phyloP scores from a whole-genome alignment of 37 sponge, comb jelly and placozoan species.

The Amphimedon queenslandica region DNA sequence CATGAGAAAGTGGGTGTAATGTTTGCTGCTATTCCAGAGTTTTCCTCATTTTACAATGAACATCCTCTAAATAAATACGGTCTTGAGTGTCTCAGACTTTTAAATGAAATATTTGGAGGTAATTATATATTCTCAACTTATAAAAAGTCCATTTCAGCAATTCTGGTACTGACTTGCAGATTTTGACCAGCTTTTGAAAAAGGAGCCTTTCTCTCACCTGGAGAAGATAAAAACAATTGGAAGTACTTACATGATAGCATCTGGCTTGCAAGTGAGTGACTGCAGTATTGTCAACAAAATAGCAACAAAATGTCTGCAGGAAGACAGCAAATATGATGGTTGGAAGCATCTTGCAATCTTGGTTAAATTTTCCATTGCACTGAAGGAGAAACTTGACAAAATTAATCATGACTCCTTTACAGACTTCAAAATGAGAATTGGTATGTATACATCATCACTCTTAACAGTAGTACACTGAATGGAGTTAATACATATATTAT shows the following conservation, averaged over 20 bases:
- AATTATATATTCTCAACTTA: conserved; percentile 2
- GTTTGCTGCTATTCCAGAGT: conserved; percentile 86
- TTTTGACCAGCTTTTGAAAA: conserved; percentile 40
- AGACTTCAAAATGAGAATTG: conserved; percentile 70
- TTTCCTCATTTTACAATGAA: conserved; percentile 73
- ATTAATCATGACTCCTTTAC: conserved; percentile 73
- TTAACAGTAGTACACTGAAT: too few species aligned
- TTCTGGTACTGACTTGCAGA: too few species aligned
- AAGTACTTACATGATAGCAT: conserved; percentile 78
- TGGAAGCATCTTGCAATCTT: conserved; percentile 49
- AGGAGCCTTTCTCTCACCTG: conserved; percentile 31
- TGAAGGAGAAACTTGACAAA: conserved; percentile 56
- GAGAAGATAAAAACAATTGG: conserved; percentile 92
- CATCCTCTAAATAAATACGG: conserved; percentile 70
- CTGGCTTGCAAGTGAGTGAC: conserved; percentile 30
- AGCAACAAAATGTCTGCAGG: not conserved
- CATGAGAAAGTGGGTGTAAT: conserved; percentile 75
- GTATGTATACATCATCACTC: conserved; percentile 18
- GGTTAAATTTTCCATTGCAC: conserved; percentile 68
- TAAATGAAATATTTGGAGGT: conserved; percentile 79
- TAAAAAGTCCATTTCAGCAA: not conserved
- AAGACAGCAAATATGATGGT: conserved; percentile 16
- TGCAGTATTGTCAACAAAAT: not conserved
- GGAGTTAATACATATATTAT: too few species aligned
- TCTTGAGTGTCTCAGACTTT: conserved; percentile 74